Percentiles rank a stretch among this genome's conserved stretches.
Conservation (phyloP, 2,888 invertebrate species). For the Agelastica alni region DNA sequence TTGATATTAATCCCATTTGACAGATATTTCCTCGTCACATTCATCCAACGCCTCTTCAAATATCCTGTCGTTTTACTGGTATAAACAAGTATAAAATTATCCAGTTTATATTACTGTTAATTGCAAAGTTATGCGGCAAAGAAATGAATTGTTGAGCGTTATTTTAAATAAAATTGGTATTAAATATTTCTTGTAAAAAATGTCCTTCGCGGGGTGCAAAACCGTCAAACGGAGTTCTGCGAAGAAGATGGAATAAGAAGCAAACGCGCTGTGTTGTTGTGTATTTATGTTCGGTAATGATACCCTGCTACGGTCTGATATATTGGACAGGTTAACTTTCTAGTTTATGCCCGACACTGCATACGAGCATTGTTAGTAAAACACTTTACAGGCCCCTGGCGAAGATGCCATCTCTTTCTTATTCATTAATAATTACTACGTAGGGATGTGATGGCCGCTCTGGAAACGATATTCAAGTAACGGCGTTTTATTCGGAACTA, state of each 20-base stretch:
- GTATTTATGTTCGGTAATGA: conserved; percentile 56
- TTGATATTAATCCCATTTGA: too few species aligned
- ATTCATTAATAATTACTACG: conserved; percentile 42
- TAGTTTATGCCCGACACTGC: conserved; percentile 50
- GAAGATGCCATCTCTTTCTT: conserved; percentile 47
- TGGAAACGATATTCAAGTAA: too few species aligned
- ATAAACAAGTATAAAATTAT: too few species aligned
- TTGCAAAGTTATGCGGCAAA: too few species aligned
- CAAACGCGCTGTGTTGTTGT: conserved; percentile 42
- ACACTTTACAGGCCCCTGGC: conserved; percentile 52
- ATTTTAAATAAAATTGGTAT: too few species aligned
- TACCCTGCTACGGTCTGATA: conserved; percentile 54
- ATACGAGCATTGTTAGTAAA: conserved; percentile 49
- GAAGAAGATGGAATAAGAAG: conserved; percentile 23
- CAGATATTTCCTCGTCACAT: too few species aligned
- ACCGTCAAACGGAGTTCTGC: conserved; percentile 19
- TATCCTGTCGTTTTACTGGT: too few species aligned
- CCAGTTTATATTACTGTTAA: too few species aligned
- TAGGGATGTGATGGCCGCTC: conserved; percentile 11
- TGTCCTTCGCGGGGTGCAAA: conserved; percentile 18
- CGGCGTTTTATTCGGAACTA: too few species aligned
- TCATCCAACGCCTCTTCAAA: too few species aligned
- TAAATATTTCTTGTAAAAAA: too few species aligned
- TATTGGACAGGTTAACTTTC: conserved; percentile 52
- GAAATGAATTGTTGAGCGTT: too few species aligned